Base-by-base conservation (phyloP, 2,888 invertebrate genomes). In the Podabrus alpinus region DNA sequence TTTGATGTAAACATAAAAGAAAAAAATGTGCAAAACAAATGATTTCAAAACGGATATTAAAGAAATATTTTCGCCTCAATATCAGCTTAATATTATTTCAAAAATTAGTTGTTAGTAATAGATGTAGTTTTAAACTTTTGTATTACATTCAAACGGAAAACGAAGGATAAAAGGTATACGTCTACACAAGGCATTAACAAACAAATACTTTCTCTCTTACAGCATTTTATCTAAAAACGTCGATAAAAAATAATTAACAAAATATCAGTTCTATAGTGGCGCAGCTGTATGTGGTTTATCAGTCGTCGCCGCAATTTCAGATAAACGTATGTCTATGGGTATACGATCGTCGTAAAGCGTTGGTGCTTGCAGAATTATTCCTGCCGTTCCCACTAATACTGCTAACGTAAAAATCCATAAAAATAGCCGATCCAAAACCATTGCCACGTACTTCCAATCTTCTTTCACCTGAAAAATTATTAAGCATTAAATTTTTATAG, bases 371-470 rank as follows among this genome's bases (percentile, higher is more conserved):
- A 97, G 91, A 85, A 97, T 97, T 86, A 97, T 97, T 71, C 96
- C 96, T 24, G 96, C 96, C 70, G 96, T 97, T 64, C 98, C 98
- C 80, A 97, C 95, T 79, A 98, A 90, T 84, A 97, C 97, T 68
- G 98, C 97, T 85, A 97, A 90, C 82, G 97, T 97, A 90, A 98
- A 98, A 87, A 98, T 97, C 95, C 97, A 97, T 83, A 98, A 92
- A 89, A 98, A 98, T 84, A 99, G 91, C 79, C 98, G 92, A 89
- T 98, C 98, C 86, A 98, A 90, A 80, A 98, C 98, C 96, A 98
- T 97, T 79, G 98, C 98, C 82, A 98, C 97, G 89, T 97, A 98
- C 88, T 98, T 98, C 98, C 98, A 98, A 90, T 98, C 98, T 90
- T 98, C 97, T 89, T 96, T 96, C 81, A 96, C 95, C 96, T 96